Conservation (phyloP, 37 sponge, comb jelly and placozoan species). For the Ianthella basta region DNA sequence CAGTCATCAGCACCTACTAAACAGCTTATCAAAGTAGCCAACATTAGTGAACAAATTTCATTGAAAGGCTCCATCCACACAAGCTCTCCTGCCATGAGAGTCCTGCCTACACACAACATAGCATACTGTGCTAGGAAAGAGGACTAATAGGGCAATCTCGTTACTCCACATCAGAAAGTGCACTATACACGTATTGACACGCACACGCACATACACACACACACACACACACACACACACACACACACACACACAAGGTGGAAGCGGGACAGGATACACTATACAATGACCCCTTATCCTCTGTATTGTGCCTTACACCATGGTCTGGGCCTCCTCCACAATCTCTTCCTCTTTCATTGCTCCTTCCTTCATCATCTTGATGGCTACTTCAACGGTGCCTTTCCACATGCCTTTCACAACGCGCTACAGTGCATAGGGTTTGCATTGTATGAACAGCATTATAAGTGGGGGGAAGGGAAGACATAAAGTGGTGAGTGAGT, state of each 20-base stretch:
- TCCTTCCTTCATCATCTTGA: slow-evolving; percentile 96
- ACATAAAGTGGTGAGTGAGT: not conserved
- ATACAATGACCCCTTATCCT: too few relatives aligned
- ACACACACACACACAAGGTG: slow-evolving; percentile 3
- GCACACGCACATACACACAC: slow-evolving; percentile 37
- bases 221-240: slow-evolving; percentile 35
- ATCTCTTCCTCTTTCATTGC: slow-evolving; percentile 95
- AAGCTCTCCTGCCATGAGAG: too few relatives aligned
- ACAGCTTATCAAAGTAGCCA: too few relatives aligned
- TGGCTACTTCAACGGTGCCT: slow-evolving; percentile 87
- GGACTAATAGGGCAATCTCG: not conserved
- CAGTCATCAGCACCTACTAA: too few relatives aligned
- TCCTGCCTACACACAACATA: slow-evolving; percentile 26
- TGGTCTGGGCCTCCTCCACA: slow-evolving; percentile 92
- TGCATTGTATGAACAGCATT: not conserved
- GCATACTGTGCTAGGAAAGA: not conserved
- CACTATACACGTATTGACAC: slow-evolving; percentile 28
- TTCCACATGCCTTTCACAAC: slow-evolving; percentile 89
- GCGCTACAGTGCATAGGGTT: slow-evolving; percentile 37
- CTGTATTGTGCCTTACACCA: slow-evolving; percentile 76
- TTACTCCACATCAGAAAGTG: not conserved
- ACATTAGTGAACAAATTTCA: too few relatives aligned
- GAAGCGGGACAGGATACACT: too few relatives aligned
- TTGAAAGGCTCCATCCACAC: too few relatives aligned
- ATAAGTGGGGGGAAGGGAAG: not conserved